Conservation (phyloP, 1,140 invertebrate genomes). For the Macrosteles quadrilineatus region DNA sequence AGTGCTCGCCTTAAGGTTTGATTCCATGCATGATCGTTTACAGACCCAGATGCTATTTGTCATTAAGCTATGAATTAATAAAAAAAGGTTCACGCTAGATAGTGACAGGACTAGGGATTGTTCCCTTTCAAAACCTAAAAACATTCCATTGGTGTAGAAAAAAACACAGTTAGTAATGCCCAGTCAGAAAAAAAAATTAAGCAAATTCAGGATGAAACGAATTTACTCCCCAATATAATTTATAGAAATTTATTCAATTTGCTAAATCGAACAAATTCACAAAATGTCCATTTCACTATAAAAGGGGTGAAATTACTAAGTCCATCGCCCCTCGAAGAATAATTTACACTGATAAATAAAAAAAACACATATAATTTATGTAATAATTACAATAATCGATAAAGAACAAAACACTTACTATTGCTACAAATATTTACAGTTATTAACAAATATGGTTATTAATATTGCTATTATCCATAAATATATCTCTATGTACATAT, state of each 20-base stretch:
- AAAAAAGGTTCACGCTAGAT: no score
- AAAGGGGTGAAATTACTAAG: not conserved
- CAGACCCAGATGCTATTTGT: no score
- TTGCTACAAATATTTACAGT: not conserved
- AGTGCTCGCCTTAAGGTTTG: no score
- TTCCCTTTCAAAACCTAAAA: no score
- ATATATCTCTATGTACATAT: not conserved
- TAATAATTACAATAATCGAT: not conserved
- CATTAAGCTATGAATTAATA: no score
- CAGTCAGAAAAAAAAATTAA: no score
- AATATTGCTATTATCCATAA: slow-evolving; percentile 3
- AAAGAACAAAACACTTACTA: not conserved
- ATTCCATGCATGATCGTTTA: no score
- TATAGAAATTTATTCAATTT: slow-evolving; percentile 15
- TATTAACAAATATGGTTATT: not conserved
- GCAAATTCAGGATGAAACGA: no score
- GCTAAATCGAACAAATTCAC: slow-evolving; percentile 9
- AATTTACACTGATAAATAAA: slow-evolving; percentile 17
- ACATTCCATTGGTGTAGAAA: no score
- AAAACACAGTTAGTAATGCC: no score
- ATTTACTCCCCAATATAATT: not conserved
- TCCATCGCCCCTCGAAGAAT: not conserved
- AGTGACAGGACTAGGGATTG: no score
- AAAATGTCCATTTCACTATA: slow-evolving; percentile 10
- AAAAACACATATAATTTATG: slow-evolving; percentile 8